Conservation (phyloP, 2,888 invertebrate genomes). For the Epinotia bilunana region DNA sequence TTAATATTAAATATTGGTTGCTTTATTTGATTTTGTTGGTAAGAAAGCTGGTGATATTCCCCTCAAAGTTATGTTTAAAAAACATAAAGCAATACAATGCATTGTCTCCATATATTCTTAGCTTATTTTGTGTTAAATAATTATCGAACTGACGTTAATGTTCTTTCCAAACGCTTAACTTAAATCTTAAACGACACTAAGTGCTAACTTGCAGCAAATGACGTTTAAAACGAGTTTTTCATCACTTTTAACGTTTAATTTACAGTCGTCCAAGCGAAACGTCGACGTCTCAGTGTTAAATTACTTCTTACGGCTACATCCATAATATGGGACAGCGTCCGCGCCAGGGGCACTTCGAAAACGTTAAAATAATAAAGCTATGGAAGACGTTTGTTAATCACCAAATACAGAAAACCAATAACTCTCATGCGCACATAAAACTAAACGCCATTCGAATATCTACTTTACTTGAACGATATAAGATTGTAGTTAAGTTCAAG, state of each 20-base stretch:
- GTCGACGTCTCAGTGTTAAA: conserved; percentile 28
- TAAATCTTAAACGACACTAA: conserved; percentile 33
- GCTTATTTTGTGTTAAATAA: background rate
- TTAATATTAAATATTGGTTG: too few relatives aligned
- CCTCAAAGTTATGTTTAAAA: too few relatives aligned
- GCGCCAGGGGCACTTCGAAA: conserved; percentile 55
- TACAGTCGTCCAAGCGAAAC: conserved; percentile 23
- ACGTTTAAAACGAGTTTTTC: conserved; percentile 28
- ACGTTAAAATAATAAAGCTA: conserved; percentile 58
- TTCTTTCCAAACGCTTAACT: conserved; percentile 6
- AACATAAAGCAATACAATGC: too few relatives aligned
- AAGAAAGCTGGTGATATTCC: too few relatives aligned
- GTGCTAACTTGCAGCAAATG: conserved; percentile 18
- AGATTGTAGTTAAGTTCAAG: conserved; percentile 31
- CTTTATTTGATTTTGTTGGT: too few relatives aligned
- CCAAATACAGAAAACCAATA: conserved; percentile 59
- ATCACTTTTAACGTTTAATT: conserved; percentile 39
- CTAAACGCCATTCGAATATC: conserved; percentile 37
- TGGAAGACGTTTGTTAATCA: conserved; percentile 64
- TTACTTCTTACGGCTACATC: conserved; percentile 41
- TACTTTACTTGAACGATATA: conserved; percentile 44
- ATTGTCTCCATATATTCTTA: background rate
- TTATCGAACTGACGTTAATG: background rate
- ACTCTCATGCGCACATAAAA: conserved; percentile 24
- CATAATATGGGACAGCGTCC: conserved; percentile 44